Percentiles rank a stretch among this genome's conserved stretches.
phyloP scores from a whole-genome alignment of 2,888 invertebrate species.

The Diogma glabrata region DNA sequence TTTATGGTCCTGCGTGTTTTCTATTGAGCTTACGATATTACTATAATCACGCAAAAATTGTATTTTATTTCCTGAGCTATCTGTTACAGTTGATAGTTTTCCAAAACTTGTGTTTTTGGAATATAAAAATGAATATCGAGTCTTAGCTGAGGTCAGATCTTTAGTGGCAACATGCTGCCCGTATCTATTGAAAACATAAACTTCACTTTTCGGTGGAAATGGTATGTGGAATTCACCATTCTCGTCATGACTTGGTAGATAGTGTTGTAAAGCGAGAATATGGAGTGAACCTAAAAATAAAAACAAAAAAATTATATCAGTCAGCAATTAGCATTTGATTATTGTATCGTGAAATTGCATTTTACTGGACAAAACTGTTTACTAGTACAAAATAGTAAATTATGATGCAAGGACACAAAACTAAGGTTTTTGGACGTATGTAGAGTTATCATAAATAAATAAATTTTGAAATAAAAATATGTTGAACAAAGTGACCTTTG shows the following conservation, averaged over 20 bases:
- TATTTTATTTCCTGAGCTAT: slow-evolving; percentile 87
- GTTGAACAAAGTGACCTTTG: too few species aligned
- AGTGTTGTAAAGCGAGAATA: slow-evolving; percentile 74
- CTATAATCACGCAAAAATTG: slow-evolving; percentile 85
- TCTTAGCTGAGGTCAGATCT: slow-evolving; percentile 89
- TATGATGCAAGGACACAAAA: too few species aligned
- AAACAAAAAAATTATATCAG: too few species aligned
- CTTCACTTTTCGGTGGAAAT: slow-evolving; percentile 85
- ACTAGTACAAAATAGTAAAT: too few species aligned
- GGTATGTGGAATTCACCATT: slow-evolving; percentile 88
- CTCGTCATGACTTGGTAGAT: slow-evolving; percentile 75
- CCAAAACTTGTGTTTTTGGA: slow-evolving; percentile 95
- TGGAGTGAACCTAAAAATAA: slow-evolving; percentile 63
- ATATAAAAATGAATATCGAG: slow-evolving; percentile 90
- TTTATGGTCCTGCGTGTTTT: slow-evolving; percentile 89
- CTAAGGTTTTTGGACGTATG: too few species aligned
- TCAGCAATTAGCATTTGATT: too few species aligned
- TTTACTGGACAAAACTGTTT: too few species aligned
- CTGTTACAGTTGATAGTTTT: slow-evolving; percentile 84
- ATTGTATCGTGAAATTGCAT: too few species aligned
- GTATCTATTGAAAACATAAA: slow-evolving; percentile 86
- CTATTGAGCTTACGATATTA: slow-evolving; percentile 85
- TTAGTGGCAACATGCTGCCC: slow-evolving; percentile 94
- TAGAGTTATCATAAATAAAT: too few species aligned
- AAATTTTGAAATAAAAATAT: too few species aligned